Base-by-base conservation (phyloP, 1,140 invertebrate genomes). In the Akabosia matsudoensis region DNA sequence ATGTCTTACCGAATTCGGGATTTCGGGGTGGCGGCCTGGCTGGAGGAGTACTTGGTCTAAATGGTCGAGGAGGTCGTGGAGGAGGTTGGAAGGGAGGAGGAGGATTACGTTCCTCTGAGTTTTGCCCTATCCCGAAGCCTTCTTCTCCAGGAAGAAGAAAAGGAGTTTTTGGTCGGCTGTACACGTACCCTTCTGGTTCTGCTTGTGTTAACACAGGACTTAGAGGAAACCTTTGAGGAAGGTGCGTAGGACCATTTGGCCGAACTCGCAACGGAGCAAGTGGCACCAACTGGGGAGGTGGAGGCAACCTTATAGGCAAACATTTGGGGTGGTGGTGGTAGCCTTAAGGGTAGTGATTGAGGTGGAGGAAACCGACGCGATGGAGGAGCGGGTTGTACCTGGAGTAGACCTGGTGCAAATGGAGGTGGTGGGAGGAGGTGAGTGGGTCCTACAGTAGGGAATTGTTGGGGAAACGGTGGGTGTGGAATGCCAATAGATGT, bases 61-160 rank as follows among this genome's bases (percentile, higher is more conserved):
- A 45, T 18, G 61, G 54, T 10, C 54, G 3, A 67, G 61, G 28
- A 3, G 3, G 61, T 28, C 24, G 24, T 67, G 61, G 61, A 22
- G 26, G 24, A 14, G 61, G 61, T 67, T 22, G 10, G 22, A 56
- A 56, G 28, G 61, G 28, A 30, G 61, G 61, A 30, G 61, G 61
- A 22, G 61, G 61, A 7, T 72, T 72, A 28, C 45, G 34, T 37
- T 72, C 70, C 24, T 72, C 70, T 4, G 70, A 72, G 28, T 72
- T 72, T 26, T 72, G 70, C 10, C 70, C 70, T n/a, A 72, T 72
- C 34, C 70, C 70, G 22, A 37, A 70, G 31, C 24, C 30, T 37
- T 37, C 70, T 67, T 67, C 61, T 10, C 61, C 61, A 18, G 70
- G 70, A 22, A 72, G 33, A 45, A 45, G 10, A 2, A 72, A 45